Evolutionary conservation across 2,888 invertebrate genomes (phyloP).

Genomic region (Polymixis flavicincta): DNA sequence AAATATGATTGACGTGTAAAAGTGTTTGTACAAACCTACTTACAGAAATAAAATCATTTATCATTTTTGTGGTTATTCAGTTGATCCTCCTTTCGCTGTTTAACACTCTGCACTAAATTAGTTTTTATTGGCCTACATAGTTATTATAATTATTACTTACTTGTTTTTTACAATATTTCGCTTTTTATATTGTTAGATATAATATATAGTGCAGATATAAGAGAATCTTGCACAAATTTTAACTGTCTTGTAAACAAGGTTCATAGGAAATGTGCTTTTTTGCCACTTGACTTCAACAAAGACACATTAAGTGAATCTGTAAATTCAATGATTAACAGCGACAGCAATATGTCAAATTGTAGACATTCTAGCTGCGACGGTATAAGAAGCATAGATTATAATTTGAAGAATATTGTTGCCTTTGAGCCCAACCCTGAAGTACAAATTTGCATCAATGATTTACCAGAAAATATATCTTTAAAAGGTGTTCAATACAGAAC

Average conservation of each 20-base stretch:
- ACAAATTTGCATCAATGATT: slow-evolving; percentile 42
- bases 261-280: slow-evolving; percentile 19
- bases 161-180: too few relatives aligned
- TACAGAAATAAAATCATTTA: too few relatives aligned
- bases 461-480: slow-evolving; percentile 37
- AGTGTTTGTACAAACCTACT: too few relatives aligned
- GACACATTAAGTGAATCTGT: slow-evolving; percentile 10
- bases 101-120: too few relatives aligned
- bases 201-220: slow-evolving; percentile 38
- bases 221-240: slow-evolving; percentile 9
- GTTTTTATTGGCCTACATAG: too few relatives aligned
- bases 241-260: slow-evolving; percentile 6
- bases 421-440: slow-evolving; percentile 36
- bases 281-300: slow-evolving; percentile 17
- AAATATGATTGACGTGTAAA: too few relatives aligned
- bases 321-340: background rate
- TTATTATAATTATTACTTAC: too few relatives aligned
- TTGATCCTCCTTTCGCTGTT: too few relatives aligned
- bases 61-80: too few relatives aligned
- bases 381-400: slow-evolving; percentile 34
- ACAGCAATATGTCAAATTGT: slow-evolving; percentile 10
- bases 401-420: slow-evolving; percentile 37
- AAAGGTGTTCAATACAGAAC: slow-evolving; percentile 30
- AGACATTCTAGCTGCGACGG: slow-evolving; percentile 27
- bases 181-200: slow-evolving; percentile 38